phyloP scores from a whole-genome alignment of 2,888 invertebrate species.

The Dryocosmus kuriphilus region DNA sequence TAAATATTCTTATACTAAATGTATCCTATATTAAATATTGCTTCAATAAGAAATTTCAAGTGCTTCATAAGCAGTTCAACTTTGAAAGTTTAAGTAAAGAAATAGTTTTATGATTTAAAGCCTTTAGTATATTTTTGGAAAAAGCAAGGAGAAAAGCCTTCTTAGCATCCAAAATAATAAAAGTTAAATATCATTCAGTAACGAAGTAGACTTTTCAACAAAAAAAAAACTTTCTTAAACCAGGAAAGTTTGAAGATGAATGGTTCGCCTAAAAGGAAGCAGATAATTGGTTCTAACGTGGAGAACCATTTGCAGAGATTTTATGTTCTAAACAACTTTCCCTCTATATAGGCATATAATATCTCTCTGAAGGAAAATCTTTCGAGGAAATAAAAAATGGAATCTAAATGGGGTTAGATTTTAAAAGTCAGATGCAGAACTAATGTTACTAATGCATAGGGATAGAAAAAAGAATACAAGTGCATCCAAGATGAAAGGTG shows the following conservation, averaged over 20 bases:
- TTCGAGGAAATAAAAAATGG: slow-evolving; percentile 5
- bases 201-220: background rate
- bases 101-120: too few species aligned
- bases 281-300: slow-evolving; percentile 15
- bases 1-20: too few species aligned
- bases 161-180: background rate
- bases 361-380: slow-evolving; percentile 8
- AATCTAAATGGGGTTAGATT: slow-evolving; percentile 13
- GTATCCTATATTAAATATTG: too few species aligned
- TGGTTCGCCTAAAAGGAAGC: slow-evolving; percentile 20
- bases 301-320: background rate
- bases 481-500: slow-evolving; percentile 27
- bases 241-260: background rate
- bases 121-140: too few species aligned
- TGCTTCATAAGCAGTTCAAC: too few species aligned
- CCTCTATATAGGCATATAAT: background rate
- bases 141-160: background rate
- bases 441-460: too few species aligned
- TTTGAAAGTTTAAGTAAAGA: too few species aligned
- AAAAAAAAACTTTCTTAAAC: background rate
- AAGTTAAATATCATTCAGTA: background rate
- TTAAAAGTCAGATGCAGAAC: background rate
- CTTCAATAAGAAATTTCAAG: too few species aligned
- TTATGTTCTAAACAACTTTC: slow-evolving; percentile 3
- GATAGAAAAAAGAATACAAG: slow-evolving; percentile 33